Evolutionary conservation across 2,888 invertebrate genomes (phyloP), one percentile per base, ranked within the genome.

Genomic region (Poecilobothrus nobilitatus): DNA sequence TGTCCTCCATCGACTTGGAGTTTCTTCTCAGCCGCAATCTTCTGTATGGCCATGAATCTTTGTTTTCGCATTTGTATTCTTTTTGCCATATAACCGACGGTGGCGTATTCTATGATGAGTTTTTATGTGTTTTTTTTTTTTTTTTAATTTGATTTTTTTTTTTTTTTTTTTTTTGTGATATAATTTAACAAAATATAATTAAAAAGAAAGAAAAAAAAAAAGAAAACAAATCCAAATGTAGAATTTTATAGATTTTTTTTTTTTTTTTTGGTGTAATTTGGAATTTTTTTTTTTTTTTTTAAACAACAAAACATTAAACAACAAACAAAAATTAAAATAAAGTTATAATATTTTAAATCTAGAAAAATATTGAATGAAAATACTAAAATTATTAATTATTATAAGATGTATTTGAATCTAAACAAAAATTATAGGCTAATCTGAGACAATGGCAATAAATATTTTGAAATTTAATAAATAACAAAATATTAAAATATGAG

Each of bases 21-120:
- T 84, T 94, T 94, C 86, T 94, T 94, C 84, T 94, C 92, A 78
- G 94, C 92, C 73, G 93, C 93, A 81, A 95, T 91, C 84, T 95
- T 95, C 82, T 94, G 94, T 77, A 93, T 90, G 71, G 92, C 91
- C 81, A 91, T 86, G 84, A 94, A 93, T 80, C 94, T 88, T 83
- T 93, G 94, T 85, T 95, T 94, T 80, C 95, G 87, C 94, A 96
- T 95, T 83, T 95, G 95, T 84, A 96, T 94, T 83, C 95, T 87
- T 85, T 96, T 97, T 75, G 95, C 95, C 92, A 97, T 94, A 84
- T 97, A 97, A 75, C 96, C 96, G 76, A 97, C 97, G 74, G 96
- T 94, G 74, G 97, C 97, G 84, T 97, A 97, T 86, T 97, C 97
- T 95, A 88, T 71, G 72, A 70, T 70, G 70, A 71, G 44, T 67